Evolutionary conservation across 1,140 invertebrate species (phyloP).

Genomic region (Xylocopa sonorina): DNA sequence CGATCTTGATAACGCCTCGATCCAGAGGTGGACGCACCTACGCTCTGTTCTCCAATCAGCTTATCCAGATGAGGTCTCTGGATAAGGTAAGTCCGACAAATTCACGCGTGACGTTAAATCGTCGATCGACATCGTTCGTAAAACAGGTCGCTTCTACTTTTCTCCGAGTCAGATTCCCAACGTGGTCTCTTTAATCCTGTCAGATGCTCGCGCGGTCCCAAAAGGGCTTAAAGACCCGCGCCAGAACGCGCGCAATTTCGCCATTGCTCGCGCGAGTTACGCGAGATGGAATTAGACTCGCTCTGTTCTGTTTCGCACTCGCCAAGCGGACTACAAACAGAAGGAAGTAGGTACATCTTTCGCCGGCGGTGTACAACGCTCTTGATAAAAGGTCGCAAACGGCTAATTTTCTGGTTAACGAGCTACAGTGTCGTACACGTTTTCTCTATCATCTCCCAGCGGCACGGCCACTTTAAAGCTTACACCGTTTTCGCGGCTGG

Average conservation of each 20-base stretch:
- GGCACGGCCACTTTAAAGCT: constrained; percentile 47
- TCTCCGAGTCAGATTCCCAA: too few species aligned
- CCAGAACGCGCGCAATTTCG: constrained; percentile 48
- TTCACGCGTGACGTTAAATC: constrained; percentile 25
- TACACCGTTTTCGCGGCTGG: constrained; percentile 41
- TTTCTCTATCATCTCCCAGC: background rate
- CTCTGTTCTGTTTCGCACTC: constrained; percentile 33
- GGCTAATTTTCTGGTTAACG: constrained; percentile 65
- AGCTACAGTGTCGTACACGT: constrained; percentile 26
- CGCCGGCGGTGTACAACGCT: background rate
- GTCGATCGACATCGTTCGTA: background rate
- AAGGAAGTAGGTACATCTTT: constrained; percentile 15
- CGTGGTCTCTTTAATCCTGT: background rate
- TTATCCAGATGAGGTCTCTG: constrained; percentile 47
- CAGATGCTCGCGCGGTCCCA: constrained; percentile 4
- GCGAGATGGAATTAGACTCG: background rate
- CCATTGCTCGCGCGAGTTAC: constrained; percentile 50
- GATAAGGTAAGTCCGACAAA: constrained; percentile 10
- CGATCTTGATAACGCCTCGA: constrained; percentile 42
- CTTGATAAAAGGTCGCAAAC: constrained; percentile 43
- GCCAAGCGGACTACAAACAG: background rate
- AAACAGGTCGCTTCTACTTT: background rate
- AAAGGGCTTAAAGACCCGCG: constrained; percentile 7
- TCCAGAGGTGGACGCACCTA: constrained; percentile 35
- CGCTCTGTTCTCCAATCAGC: constrained; percentile 51